These are phyloP conservation scores for Stegastes partitus DNA, from an alignment of 2,113 vertebrate genomes.

Conservation along the genomic window DNA sequence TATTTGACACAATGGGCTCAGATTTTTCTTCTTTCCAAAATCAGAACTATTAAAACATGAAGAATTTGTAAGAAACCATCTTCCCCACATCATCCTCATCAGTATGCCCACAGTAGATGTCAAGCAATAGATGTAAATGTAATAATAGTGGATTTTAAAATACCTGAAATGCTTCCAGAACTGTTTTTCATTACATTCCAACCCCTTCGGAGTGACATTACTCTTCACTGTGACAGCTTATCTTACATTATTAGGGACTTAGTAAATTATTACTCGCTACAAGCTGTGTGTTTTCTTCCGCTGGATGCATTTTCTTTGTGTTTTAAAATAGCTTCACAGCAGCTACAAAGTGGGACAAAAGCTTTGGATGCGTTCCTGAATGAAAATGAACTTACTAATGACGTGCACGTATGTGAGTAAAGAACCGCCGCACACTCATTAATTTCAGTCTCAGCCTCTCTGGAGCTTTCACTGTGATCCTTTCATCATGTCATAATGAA, in stretches of 20 bases:
- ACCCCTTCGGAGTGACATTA: not conserved
- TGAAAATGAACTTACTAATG: slow-evolving; percentile 39
- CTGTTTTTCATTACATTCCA: slow-evolving; percentile 7
- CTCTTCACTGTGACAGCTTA: slow-evolving; percentile 5
- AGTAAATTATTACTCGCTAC: not conserved
- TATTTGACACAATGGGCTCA: too few species aligned
- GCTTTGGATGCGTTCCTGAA: slow-evolving; percentile 11
- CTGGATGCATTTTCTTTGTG: slow-evolving; percentile 19
- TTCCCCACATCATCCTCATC: too few species aligned
- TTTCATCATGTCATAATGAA: slow-evolving; percentile 30
- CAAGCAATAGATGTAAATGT: too few species aligned
- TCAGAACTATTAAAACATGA: too few species aligned
- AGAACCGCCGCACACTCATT: slow-evolving; percentile 21
- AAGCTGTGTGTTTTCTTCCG: slow-evolving; percentile 5
- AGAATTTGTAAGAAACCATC: too few species aligned
- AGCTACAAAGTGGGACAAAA: slow-evolving; percentile 34
- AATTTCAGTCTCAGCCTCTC: slow-evolving; percentile 39
- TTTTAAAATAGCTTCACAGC: slow-evolving; percentile 18
- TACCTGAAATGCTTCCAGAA: not conserved
- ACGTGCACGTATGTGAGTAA: slow-evolving; percentile 21
- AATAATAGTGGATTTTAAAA: too few species aligned
- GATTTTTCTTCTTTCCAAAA: too few species aligned
- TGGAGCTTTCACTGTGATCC: slow-evolving; percentile 34
- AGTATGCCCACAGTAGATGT: too few species aligned
- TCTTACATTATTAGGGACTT: not conserved